A percentile compares a stretch with the other conserved stretches of the same genome.
phyloP scores from a whole-genome alignment of 2,888 invertebrate genomes.

The Drosophila sordidula region DNA sequence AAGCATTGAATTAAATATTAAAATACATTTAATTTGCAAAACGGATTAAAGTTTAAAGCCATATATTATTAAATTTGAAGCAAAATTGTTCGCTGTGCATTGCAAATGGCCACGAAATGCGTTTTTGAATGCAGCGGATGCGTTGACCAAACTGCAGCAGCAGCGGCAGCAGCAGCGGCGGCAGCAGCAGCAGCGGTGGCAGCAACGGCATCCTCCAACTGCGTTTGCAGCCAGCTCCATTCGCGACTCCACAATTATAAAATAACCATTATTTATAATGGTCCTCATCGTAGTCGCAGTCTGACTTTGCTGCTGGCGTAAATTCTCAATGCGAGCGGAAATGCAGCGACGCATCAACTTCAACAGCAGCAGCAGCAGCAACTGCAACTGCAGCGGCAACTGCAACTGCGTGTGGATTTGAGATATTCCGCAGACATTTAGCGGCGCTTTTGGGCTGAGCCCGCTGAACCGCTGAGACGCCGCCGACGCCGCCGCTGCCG shows the following conservation, averaged over 20 bases:
- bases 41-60: too few species aligned
- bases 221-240: slow-evolving; percentile 12
- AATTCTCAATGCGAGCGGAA: slow-evolving; percentile 65
- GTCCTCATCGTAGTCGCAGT: slow-evolving; percentile 17
- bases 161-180: slow-evolving; percentile 7
- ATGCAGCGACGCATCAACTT: slow-evolving; percentile 60
- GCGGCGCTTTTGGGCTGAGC: slow-evolving; percentile 68
- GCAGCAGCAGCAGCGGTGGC: neutral
- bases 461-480: slow-evolving; percentile 20
- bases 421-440: slow-evolving; percentile 72
- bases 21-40: too few species aligned
- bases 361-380: slow-evolving; percentile 37
- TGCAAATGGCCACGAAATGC: slow-evolving; percentile 74
- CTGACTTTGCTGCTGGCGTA: slow-evolving; percentile 41
- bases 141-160: slow-evolving; percentile 45
- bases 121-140: slow-evolving; percentile 70
- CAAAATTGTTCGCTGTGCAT: neutral
- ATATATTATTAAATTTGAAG: too few species aligned
- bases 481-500: slow-evolving; percentile 11
- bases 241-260: slow-evolving; percentile 70
- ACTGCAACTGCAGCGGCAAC: slow-evolving; percentile 28
- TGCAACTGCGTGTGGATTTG: slow-evolving; percentile 69
- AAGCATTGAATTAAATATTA: too few species aligned
- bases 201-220: slow-evolving; percentile 3
- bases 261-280: slow-evolving; percentile 78